Evolutionary conservation across 2,888 invertebrate genomes (phyloP).

Genomic region (Panzeria rudis): DNA sequence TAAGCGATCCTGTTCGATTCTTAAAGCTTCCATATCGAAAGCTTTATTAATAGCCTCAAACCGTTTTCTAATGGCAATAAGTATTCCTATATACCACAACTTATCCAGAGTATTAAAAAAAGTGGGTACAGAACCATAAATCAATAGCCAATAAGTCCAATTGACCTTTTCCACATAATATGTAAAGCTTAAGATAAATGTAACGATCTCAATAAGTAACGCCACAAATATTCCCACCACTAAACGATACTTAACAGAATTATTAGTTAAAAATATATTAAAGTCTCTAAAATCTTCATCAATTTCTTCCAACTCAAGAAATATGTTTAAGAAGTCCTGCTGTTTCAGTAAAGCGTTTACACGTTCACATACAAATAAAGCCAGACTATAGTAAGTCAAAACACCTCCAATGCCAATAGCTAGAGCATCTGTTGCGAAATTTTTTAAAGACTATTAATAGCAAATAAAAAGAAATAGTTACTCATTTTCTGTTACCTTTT

Average conservation of each 20-base stretch:
- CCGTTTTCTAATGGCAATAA: conserved; percentile 80
- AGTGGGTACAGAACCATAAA: conserved; percentile 79
- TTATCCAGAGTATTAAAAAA: conserved; percentile 81
- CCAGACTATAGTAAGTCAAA: conserved; percentile 80
- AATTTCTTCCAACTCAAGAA: conserved; percentile 79
- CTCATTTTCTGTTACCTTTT: conserved; percentile 76
- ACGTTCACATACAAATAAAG: conserved; percentile 81
- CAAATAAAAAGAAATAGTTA: not conserved
- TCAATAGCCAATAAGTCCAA: conserved; percentile 78
- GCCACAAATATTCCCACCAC: conserved; percentile 76
- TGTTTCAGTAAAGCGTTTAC: conserved; percentile 81
- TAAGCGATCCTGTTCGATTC: conserved; percentile 75
- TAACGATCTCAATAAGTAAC: conserved; percentile 76
- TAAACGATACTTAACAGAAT: conserved; percentile 76
- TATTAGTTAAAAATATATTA: conserved; percentile 79
- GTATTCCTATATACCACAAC: conserved; percentile 81
- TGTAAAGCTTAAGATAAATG: conserved; percentile 76
- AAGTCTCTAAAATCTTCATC: conserved; percentile 80
- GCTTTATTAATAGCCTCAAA: conserved; percentile 77
- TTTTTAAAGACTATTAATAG: not conserved
- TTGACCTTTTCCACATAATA: conserved; percentile 76
- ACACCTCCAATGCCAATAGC: conserved; percentile 81
- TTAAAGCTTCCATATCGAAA: conserved; percentile 76
- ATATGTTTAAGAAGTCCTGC: conserved; percentile 76
- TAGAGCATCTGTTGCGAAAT: conserved; percentile 76